Evolutionary conservation across 1,140 invertebrate species (phyloP).

Genomic region (Sminthurinus signatus): DNA sequence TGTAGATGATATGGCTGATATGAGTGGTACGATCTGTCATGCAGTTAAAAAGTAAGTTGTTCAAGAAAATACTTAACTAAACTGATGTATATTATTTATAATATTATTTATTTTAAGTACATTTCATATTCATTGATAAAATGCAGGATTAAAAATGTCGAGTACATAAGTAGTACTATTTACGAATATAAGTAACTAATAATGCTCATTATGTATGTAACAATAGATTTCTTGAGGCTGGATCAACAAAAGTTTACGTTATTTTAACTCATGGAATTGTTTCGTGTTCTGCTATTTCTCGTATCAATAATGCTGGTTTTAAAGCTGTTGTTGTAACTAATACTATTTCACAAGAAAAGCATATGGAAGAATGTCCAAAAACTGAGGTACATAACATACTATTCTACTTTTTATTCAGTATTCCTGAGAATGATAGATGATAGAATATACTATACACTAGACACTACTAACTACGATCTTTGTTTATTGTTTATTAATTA

Average conservation of each 20-base stretch:
- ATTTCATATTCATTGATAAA: too few species aligned
- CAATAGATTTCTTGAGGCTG: slow-evolving; percentile 78
- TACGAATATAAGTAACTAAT: neutral
- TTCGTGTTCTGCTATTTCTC: slow-evolving; percentile 88
- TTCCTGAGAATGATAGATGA: too few species aligned
- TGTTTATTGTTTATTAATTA: too few species aligned
- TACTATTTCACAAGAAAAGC: slow-evolving; percentile 94
- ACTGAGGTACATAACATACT: slow-evolving; percentile 61
- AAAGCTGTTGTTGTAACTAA: slow-evolving; percentile 99
- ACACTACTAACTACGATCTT: too few species aligned
- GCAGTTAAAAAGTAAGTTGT: slow-evolving; percentile 83
- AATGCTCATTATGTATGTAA: neutral
- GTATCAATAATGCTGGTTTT: slow-evolving; percentile 93
- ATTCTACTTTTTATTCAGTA: neutral
- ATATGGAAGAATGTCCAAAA: slow-evolving; percentile 93
- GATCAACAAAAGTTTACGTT: slow-evolving; percentile 95
- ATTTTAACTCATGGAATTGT: slow-evolving; percentile 98
- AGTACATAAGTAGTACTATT: neutral
- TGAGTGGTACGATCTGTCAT: slow-evolving; percentile 96
- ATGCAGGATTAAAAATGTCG: too few species aligned
- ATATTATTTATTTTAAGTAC: too few species aligned
- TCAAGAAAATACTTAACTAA: too few species aligned
- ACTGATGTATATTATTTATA: too few species aligned
- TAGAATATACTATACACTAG: too few species aligned
- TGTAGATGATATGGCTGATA: slow-evolving; percentile 99